These are phyloP conservation scores for Diadophis punctatus DNA, from an alignment of 2,113 vertebrate genomes.

Conservation along the genomic window DNA sequence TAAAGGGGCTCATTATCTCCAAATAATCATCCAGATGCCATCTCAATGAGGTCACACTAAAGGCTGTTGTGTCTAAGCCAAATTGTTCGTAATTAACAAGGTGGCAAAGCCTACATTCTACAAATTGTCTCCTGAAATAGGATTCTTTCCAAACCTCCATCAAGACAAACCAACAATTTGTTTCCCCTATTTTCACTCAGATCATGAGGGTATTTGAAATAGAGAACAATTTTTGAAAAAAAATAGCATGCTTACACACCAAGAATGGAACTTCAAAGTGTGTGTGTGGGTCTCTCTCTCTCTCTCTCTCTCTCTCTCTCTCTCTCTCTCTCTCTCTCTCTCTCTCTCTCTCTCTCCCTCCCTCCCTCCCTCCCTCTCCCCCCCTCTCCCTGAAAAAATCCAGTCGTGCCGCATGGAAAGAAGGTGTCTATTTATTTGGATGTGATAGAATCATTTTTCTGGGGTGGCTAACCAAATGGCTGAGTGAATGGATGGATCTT, in stretches of 20 bases:
- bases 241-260: background rate
- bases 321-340: too few species aligned
- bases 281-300: background rate
- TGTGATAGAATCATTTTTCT: too few species aligned
- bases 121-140: conserved; percentile 26
- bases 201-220: background rate
- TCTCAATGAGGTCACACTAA: conserved; percentile 62
- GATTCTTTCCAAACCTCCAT: background rate
- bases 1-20: conserved; percentile 70
- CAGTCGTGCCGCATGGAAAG: too few species aligned
- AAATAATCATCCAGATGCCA: conserved; percentile 72
- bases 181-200: background rate
- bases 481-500: too few species aligned
- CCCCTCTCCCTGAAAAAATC: too few species aligned
- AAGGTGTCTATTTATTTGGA: too few species aligned
- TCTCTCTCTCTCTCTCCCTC: too few species aligned
- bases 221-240: background rate
- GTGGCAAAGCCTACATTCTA: conserved; percentile 45
- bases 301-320: too few species aligned
- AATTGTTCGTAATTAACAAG: conserved; percentile 62
- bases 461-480: too few species aligned
- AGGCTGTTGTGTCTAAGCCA: conserved; percentile 53
- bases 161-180: conserved; percentile 25
- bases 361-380: too few species aligned
- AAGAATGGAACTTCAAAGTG: background rate